phyloP scores from a whole-genome alignment of 2,888 invertebrate genomes.

The Tetramorium bicarinatum region DNA sequence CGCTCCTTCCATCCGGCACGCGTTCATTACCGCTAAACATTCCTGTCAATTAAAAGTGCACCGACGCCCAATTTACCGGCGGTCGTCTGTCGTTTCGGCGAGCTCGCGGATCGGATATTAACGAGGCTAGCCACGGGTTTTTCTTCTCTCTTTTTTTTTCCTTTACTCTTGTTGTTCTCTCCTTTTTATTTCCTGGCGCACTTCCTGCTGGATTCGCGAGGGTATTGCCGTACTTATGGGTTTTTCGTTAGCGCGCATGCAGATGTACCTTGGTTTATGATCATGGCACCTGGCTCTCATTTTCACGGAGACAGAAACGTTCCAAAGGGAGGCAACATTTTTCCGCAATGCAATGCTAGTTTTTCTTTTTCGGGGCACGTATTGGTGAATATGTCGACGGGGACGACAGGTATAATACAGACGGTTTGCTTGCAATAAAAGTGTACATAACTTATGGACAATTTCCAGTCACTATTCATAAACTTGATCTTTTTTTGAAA shows the following conservation, averaged over 20 bases:
- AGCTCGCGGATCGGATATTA: conserved; percentile 49
- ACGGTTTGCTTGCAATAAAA: neutral
- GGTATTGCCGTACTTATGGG: conserved; percentile 45
- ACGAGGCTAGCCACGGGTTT: conserved; percentile 16
- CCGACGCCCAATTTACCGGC: conserved; percentile 81
- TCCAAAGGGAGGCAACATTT: conserved; percentile 9
- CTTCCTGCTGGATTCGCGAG: conserved; percentile 36
- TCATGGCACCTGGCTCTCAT: conserved; percentile 41
- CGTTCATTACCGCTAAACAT: conserved; percentile 85
- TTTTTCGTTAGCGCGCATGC: conserved; percentile 57
- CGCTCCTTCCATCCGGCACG: conserved; percentile 68
- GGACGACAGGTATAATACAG: neutral
- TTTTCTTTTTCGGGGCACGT: conserved; percentile 9
- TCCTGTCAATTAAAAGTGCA: conserved; percentile 85
- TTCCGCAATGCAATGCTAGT: conserved; percentile 2
- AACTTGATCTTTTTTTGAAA: neutral
- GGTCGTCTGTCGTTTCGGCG: conserved; percentile 52
- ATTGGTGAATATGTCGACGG: conserved; percentile 5
- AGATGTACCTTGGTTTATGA: conserved; percentile 52
- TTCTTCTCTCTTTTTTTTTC: neutral
- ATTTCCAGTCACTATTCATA: neutral
- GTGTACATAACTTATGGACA: neutral
- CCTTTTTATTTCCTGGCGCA: conserved; percentile 13
- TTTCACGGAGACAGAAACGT: conserved; percentile 32
- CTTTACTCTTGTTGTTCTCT: neutral